A percentile compares a stretch with the other conserved stretches of the same genome.
These are phyloP conservation scores for Aplocera efformata DNA, from an alignment of 2,888 invertebrate species.

Conservation along the genomic window DNA sequence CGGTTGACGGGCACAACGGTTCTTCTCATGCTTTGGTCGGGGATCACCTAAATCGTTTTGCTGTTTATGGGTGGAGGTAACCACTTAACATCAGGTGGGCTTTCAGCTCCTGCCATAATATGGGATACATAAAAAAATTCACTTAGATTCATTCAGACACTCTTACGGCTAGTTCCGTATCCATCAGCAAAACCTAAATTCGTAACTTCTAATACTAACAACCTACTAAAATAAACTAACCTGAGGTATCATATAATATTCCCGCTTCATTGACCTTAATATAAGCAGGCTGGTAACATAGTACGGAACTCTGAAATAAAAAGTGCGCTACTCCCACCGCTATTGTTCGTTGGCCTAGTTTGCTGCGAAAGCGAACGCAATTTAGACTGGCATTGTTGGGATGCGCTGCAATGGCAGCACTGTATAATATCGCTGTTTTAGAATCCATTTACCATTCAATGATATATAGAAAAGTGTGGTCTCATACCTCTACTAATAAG, in stretches of 20 bases:
- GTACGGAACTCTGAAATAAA: slow-evolving; percentile 57
- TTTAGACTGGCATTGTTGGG: slow-evolving; percentile 66
- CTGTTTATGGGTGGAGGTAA: too few species aligned
- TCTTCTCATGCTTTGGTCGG: too few species aligned
- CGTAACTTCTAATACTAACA: slow-evolving; percentile 1
- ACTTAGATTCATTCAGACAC: too few species aligned
- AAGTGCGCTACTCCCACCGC: slow-evolving; percentile 48
- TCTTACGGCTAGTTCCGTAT: too few species aligned
- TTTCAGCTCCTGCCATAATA: too few species aligned
- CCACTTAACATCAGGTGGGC: too few species aligned
- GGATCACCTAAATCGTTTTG: too few species aligned
- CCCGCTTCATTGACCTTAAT: slow-evolving; percentile 67
- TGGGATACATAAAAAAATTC: too few species aligned
- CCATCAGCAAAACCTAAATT: too few species aligned
- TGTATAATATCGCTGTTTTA: slow-evolving; percentile 8
- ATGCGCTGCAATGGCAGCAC: slow-evolving; percentile 43
- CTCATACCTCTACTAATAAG: too few species aligned
- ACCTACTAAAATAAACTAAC: slow-evolving; percentile 5
- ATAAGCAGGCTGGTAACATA: slow-evolving; percentile 53
- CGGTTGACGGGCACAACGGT: too few species aligned
- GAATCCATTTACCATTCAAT: slow-evolving; percentile 3
- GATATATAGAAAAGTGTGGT: too few species aligned
- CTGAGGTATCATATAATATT: slow-evolving; percentile 48
- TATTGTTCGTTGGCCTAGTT: slow-evolving; percentile 72
- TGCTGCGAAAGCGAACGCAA: slow-evolving; percentile 70